phyloP scores from a whole-genome alignment of 37 sponge, comb jelly and placozoan species.

The Ephydatia muelleri region DNA sequence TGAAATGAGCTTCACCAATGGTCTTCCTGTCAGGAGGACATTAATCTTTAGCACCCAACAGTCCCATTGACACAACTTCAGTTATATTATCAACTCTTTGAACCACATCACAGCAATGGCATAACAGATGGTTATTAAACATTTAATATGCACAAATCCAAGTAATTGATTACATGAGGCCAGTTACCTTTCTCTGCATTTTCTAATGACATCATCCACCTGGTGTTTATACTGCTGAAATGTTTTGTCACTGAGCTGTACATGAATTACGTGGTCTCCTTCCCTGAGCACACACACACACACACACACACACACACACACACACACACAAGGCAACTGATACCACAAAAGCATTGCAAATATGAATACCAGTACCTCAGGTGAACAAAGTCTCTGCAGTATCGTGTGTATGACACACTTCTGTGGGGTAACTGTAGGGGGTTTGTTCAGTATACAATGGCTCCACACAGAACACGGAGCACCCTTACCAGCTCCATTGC shows the following conservation, averaged over 20 bases:
- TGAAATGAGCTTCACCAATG: too few species aligned
- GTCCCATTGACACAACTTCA: too few species aligned
- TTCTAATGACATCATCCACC: slow-evolving; percentile 29
- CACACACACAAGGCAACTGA: too few species aligned
- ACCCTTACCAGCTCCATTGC: slow-evolving; percentile 24
- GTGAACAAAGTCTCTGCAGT: slow-evolving; percentile 84
- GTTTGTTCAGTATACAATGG: background rate
- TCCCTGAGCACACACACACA: slow-evolving; percentile 22
- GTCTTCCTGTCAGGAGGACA: too few species aligned
- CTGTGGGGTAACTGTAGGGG: slow-evolving; percentile 27
- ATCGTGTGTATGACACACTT: slow-evolving; percentile 63
- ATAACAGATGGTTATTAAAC: too few species aligned
- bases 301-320: background rate
- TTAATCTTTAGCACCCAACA: too few species aligned
- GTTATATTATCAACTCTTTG: too few species aligned
- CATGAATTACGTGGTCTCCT: slow-evolving; percentile 54
- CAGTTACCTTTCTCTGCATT: slow-evolving; percentile 30
- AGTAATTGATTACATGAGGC: too few species aligned
- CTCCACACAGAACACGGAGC: background rate
- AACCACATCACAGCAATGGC: too few species aligned
- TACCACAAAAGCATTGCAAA: too few species aligned
- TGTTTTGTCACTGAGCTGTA: slow-evolving; percentile 40
- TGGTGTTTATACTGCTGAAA: slow-evolving; percentile 22
- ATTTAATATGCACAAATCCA: too few species aligned
- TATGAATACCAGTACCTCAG: too few species aligned